Base-by-base conservation (phyloP, 2,797 vertebrate genomes). In the Echeneis naucrates region DNA sequence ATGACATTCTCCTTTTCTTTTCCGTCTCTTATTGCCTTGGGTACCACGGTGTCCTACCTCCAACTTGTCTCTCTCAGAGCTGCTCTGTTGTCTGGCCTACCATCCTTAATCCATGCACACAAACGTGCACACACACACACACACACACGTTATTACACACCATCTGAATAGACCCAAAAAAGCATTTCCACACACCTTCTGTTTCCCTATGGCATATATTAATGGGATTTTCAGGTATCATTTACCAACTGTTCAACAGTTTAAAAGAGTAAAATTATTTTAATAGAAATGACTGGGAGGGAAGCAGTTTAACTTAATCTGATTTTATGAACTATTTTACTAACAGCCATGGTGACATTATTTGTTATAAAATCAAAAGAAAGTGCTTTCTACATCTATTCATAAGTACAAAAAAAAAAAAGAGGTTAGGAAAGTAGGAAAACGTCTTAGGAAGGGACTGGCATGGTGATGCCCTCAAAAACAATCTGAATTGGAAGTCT, bases 191-290 rank as follows among this genome's bases (percentile, higher is more conserved):
- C 58, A 55, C 55, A 69, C 74, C 56, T 75, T 78, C 56, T 65
- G 44, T 80, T 72, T 48, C 53, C 72, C 71, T 35, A 27, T 71
- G 81, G 72, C 44, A 23, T 9, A 73, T 62, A 81, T 87, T 85
- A 84, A 87, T 82, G 54, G 72, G 57, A 83, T 78, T 85, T 82
- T 56, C 54, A 42, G 58, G 55, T 62, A 30, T 65, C 66, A 72
- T 77, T 81, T 78, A 79, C 67, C n/a, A 51, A 64, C 72, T 56
- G 61, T 53, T 81, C 53, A 5, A 11, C 24, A 32, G 16, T 65
- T 72, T 65, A 57, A 80, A 78, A 45, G 44, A 70, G 42, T 38
- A 30, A 63, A 78, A 72, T 65, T 45, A 40, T 57, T 50, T 59
- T 78, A 75, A 83, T 70, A 68, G 67, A 80, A 72, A 65, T 16